A percentile compares a stretch with the other conserved stretches of the same genome.
Conservation (phyloP, 2,113 vertebrate species). For the Zosterops borbonicus region DNA sequence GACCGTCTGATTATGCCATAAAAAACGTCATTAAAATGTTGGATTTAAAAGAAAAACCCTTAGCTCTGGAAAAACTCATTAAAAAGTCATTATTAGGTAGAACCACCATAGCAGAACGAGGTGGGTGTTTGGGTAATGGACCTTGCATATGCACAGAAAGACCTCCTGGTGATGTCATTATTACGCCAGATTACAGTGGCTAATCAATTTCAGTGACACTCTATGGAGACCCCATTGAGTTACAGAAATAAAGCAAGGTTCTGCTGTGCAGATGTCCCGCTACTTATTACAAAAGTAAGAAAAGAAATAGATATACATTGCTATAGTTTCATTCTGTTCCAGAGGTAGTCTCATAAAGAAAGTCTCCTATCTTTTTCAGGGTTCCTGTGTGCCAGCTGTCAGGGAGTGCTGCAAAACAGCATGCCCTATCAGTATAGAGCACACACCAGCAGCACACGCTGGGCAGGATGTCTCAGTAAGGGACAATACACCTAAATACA, state of each 20-base stretch:
- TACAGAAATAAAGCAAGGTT: slow-evolving; percentile 26
- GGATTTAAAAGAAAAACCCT: slow-evolving; percentile 25
- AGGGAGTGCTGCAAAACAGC: neutral
- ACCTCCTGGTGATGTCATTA: slow-evolving; percentile 55
- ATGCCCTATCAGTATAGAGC: neutral
- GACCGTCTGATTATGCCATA: neutral
- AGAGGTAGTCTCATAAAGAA: neutral
- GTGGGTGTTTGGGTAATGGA: slow-evolving; percentile 46
- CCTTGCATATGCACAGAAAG: slow-evolving; percentile 43
- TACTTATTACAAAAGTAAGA: neutral
- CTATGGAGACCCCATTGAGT: neutral
- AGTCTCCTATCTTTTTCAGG: neutral
- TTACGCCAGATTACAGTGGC: slow-evolving; percentile 1
- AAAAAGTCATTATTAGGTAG: slow-evolving; percentile 44
- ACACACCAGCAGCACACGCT: neutral
- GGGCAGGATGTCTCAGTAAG: neutral
- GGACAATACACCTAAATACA: neutral
- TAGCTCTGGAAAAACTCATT: slow-evolving; percentile 38
- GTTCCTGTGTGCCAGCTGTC: neutral
- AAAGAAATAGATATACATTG: neutral
- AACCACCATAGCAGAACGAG: neutral
- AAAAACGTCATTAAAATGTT: neutral
- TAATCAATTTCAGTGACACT: slow-evolving; percentile 18
- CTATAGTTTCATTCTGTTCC: neutral
- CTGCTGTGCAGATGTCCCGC: neutral